Base-by-base conservation (phyloP, 2,797 vertebrate species). In the Masticophis lateralis region DNA sequence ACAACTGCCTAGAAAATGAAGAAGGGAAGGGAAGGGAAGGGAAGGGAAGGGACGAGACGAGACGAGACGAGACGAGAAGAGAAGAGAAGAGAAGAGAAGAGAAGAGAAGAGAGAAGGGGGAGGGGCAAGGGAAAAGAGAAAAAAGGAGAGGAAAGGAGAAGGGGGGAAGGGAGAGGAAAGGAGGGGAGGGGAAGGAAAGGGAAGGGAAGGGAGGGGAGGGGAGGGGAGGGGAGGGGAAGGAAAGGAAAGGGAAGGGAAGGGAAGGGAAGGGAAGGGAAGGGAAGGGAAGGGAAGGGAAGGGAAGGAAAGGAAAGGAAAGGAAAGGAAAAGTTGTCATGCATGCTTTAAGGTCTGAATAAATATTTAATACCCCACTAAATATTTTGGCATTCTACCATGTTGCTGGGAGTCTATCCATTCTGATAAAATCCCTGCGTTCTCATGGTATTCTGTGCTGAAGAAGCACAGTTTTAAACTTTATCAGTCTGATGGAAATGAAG, bases 401-500 rank as follows among this genome's bases (percentile, higher is more conserved):
- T 92, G 90, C 97, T 95, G 96, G 96, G 97, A 97, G 97, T 97
- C 97, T 96, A 98, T 98, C 98, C 98, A 97, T 93, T 98, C 97
- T 97, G 97, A 97, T 98, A 97, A 96, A 97, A 98, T 98, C 97
- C 96, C 97, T 97, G 98, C 98, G 97, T 98, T 98, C 96, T 97
- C 96, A 97, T n/a, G 7, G 97, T 95, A 97, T 97, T 97, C 96
- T 92, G 97, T 96, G 95, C 96, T 90, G 97, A 97, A 98, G 98
- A 97, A 97, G 98, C 97, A 97, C 96, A 96, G 97, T 97, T 98
- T 98, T 98, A 98, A 98, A 98, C 97, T 98, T 98, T 97, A 98
- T 97, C 97, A 98, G 98, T 98, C 98, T 97, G 97, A 98, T 98
- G 98, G 97, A 98, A 98, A 98, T 97, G 97, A 98, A 98, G 97